A percentile compares a stretch with the other conserved stretches of the same genome.
phyloP scores from a whole-genome alignment of 2,888 invertebrate genomes.

The Lepeophtheirus nordmannii region DNA sequence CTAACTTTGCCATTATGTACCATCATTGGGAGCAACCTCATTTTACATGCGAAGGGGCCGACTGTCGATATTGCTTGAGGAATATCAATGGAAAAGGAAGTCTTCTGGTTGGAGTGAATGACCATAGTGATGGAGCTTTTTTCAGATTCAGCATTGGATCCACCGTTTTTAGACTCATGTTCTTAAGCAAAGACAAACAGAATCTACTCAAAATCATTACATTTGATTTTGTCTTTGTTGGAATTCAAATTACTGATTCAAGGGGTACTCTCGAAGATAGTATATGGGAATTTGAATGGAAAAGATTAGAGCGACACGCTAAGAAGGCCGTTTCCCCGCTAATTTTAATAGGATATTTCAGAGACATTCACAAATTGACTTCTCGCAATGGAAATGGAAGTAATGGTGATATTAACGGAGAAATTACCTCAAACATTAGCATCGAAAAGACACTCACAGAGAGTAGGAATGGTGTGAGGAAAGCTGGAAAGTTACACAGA shows the following conservation, averaged over 20 bases:
- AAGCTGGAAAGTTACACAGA: not conserved
- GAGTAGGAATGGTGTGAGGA: not conserved
- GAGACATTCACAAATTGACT: constrained; percentile 17
- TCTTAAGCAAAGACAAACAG: constrained; percentile 24
- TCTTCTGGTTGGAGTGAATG: not conserved
- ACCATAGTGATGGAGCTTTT: not conserved
- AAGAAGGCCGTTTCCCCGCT: constrained; percentile 17
- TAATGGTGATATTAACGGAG: no score
- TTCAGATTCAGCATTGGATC: constrained; percentile 5
- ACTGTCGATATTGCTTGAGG: not conserved
- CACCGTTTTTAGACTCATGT: constrained; percentile 3
- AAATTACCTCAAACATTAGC: not conserved
- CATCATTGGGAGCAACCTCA: constrained; percentile 22
- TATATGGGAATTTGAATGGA: constrained; percentile 24
- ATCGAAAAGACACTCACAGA: constrained; percentile 4
- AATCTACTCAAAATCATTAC: constrained; percentile 18
- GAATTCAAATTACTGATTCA: constrained; percentile 11
- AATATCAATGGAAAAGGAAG: not conserved
- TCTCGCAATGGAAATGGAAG: not conserved
- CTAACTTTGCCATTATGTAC: not conserved
- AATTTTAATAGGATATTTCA: constrained; percentile 20
- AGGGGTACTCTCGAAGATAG: constrained; percentile 10
- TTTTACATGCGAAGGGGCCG: not conserved
- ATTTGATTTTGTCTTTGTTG: constrained; percentile 18
- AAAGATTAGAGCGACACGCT: constrained; percentile 16